These are phyloP conservation scores for Heliornis fulica DNA, from an alignment of 2,113 vertebrate species.

Conservation along the genomic window DNA sequence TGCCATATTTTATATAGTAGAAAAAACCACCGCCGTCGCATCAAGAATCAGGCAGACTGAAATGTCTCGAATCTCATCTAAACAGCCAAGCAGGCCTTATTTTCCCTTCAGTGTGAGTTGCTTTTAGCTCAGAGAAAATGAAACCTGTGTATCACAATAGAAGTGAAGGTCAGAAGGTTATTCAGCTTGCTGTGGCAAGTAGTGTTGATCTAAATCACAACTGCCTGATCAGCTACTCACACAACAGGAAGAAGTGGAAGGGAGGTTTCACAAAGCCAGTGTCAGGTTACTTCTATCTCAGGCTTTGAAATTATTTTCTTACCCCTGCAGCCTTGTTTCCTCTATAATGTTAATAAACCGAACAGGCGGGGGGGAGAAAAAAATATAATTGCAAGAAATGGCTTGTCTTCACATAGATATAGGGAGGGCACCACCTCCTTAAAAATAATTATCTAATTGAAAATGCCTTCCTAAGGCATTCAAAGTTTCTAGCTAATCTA, in stretches of 20 bases:
- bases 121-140: slow-evolving; percentile 24
- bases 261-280: slow-evolving; percentile 22
- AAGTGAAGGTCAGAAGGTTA: slow-evolving; percentile 42
- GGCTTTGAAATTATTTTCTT: slow-evolving; percentile 36
- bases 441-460: background rate
- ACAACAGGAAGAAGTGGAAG: slow-evolving; percentile 49
- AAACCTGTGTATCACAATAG: slow-evolving; percentile 18
- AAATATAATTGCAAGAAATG: background rate
- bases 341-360: slow-evolving; percentile 44
- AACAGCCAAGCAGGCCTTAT: background rate
- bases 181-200: slow-evolving; percentile 50
- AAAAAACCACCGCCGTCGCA: background rate
- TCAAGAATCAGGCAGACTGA: background rate
- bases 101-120: background rate
- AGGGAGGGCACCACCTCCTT: background rate
- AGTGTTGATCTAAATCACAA: slow-evolving; percentile 42
- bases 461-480: background rate
- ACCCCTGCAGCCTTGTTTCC: slow-evolving; percentile 6
- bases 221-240: slow-evolving; percentile 1
- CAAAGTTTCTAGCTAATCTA: background rate
- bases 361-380: background rate
- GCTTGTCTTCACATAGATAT: background rate
- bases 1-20: background rate
- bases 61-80: background rate
- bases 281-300: background rate